These are phyloP conservation scores for Drosophila kokeensis DNA, from an alignment of 2,888 invertebrate genomes.

Conservation along the genomic window DNA sequence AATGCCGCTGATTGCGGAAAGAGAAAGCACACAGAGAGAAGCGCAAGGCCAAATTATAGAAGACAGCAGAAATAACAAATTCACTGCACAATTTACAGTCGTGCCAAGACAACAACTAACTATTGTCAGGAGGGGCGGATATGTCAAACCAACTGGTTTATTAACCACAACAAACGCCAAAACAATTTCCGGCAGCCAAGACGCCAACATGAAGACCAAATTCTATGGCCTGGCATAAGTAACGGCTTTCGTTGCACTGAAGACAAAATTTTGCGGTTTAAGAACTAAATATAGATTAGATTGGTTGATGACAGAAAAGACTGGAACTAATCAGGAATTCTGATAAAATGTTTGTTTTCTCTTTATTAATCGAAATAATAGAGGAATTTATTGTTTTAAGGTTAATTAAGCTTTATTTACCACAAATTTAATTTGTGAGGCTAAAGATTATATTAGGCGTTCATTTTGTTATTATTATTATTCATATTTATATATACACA, in stretches of 20 bases:
- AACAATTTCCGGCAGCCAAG: constrained; percentile 57
- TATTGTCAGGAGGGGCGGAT: constrained; percentile 15
- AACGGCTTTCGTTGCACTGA: constrained; percentile 1
- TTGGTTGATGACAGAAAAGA: too few species aligned
- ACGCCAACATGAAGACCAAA: constrained; percentile 34
- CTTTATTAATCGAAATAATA: not conserved
- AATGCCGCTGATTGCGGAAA: constrained; percentile 13
- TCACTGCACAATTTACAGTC: not conserved
- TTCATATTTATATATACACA: not conserved
- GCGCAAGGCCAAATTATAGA: constrained; percentile 42
- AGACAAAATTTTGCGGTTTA: not conserved
- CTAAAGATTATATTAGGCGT: not conserved
- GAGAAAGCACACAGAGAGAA: not conserved
- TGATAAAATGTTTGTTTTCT: not conserved
- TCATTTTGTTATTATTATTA: not conserved
- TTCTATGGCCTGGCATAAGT: constrained; percentile 2
- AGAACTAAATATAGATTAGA: not conserved
- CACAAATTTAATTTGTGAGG: not conserved
- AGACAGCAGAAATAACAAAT: constrained; percentile 24
- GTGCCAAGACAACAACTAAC: constrained; percentile 19
- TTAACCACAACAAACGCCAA: constrained; percentile 70
- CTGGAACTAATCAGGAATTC: not conserved
- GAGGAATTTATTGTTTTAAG: not conserved
- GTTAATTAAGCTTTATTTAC: not conserved
- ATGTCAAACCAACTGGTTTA: constrained; percentile 43